phyloP scores from a whole-genome alignment of 2,113 vertebrate genomes.

The Rutilus rutilus region DNA sequence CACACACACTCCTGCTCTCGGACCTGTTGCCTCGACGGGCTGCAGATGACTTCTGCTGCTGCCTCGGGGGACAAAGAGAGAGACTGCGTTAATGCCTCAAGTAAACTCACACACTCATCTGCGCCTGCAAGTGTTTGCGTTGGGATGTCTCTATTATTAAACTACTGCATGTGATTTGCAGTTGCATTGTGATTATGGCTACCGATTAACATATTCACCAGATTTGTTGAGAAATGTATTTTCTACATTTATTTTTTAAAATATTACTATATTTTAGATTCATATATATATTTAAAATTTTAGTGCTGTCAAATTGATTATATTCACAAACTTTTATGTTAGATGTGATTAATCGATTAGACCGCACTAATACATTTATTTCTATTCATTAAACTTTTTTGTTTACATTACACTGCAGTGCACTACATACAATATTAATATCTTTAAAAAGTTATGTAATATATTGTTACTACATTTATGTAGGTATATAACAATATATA shows the following conservation, averaged over 20 bases:
- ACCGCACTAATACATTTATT: too few species aligned
- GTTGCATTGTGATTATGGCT: neutral
- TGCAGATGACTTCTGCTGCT: slow-evolving; percentile 61
- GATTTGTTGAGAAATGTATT: too few species aligned
- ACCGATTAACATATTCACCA: neutral
- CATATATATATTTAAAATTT: too few species aligned
- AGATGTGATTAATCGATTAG: too few species aligned
- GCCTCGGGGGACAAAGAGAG: slow-evolving; percentile 55
- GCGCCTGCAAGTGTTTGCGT: neutral
- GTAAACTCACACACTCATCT: slow-evolving; percentile 38
- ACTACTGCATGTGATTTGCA: neutral
- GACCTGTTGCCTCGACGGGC: slow-evolving; percentile 78
- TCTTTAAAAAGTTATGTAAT: neutral
- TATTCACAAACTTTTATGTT: too few species aligned
- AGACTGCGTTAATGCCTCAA: slow-evolving; percentile 27
- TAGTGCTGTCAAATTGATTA: too few species aligned
- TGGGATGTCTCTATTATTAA: neutral
- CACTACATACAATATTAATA: neutral
- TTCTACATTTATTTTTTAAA: too few species aligned
- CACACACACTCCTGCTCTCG: slow-evolving; percentile 71
- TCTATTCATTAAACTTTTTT: too few species aligned
- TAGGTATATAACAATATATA: too few species aligned
- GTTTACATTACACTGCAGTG: too few species aligned
- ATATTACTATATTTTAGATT: too few species aligned
- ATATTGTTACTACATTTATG: neutral